Evolutionary conservation across 2,888 invertebrate species (phyloP), one percentile per base, ranked within the genome.

Genomic region (Drosophila silvestris): DNA sequence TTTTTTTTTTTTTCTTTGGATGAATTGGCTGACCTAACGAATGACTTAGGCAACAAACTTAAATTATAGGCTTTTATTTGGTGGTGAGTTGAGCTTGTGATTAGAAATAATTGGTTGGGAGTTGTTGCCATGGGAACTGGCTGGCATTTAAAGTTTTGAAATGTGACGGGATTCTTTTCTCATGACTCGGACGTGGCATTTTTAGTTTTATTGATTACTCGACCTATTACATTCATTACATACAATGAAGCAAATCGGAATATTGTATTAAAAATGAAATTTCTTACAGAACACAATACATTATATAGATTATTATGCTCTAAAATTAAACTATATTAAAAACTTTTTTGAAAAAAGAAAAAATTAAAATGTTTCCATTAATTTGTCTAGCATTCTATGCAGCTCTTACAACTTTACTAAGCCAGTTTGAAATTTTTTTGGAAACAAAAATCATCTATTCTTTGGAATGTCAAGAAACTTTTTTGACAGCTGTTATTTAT

Each of bases 41-140:
- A 87, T 50, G 81, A 86, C 87, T 86, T 82, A 86, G 70, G 87
- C 87, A 86, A 83, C 87, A 79, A 86, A 86, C 85, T 77, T 71
- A 65, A 75, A 67, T 82, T 70, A 66, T 70, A 56, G 56, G 22
- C 3, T 57, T 62, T 62, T 57, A 39, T 30, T 39, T 56, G 37
- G 41, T 37, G 52, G 52, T 50, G 47, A 37, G 35, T 65, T 67
- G 59, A 44, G 22, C 22, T 39, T 61, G 51, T 32, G 68, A 62
- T 73, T 73, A 71, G 78, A 79, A 82, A 72, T 82, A 75, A 72
- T 81, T 79, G 82, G 26, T 50, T 53, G 22, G 19, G 19, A 53
- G 41, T 28, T 26, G 57, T 54, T 72, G 47, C 53, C 74, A 70
- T 74, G 81, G 71, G 54, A 76, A 72, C 57, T 66, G 5, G 16